phyloP scores from a whole-genome alignment of 2,888 invertebrate genomes.

The Drosophila merina region DNA sequence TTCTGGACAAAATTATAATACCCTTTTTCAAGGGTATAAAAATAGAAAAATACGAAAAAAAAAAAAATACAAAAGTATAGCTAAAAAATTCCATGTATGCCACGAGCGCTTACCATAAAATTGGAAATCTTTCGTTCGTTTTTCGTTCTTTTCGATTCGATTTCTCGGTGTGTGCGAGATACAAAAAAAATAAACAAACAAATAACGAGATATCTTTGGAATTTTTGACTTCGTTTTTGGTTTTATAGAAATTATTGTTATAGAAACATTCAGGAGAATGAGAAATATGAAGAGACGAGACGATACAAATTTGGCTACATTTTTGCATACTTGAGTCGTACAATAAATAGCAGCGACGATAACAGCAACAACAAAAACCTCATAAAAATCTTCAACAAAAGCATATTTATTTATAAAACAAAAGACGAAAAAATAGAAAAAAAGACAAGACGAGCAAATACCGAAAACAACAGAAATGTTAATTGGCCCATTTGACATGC shows the following conservation, averaged over 20 bases:
- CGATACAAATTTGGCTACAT: slow-evolving; percentile 45
- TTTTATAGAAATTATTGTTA: slow-evolving; percentile 61
- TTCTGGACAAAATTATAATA: too few relatives aligned
- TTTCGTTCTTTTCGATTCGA: slow-evolving; percentile 8
- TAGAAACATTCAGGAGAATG: slow-evolving; percentile 38
- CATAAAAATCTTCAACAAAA: slow-evolving; percentile 62
- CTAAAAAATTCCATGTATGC: slow-evolving; percentile 64
- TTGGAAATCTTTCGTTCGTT: slow-evolving; percentile 71
- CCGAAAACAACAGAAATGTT: slow-evolving; percentile 76
- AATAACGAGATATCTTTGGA: slow-evolving; percentile 47
- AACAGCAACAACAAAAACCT: slow-evolving; percentile 1
- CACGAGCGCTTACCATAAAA: slow-evolving; percentile 76
- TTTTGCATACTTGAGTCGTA: slow-evolving; percentile 61
- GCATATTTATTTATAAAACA: slow-evolving; percentile 75
- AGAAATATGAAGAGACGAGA: slow-evolving; percentile 26
- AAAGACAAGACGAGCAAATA: slow-evolving; percentile 51
- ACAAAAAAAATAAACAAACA: slow-evolving; percentile 64
- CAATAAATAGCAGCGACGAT: slow-evolving; percentile 4
- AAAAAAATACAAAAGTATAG: slow-evolving; percentile 6
- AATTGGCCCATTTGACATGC: slow-evolving; percentile 80
- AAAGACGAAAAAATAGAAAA: slow-evolving; percentile 45
- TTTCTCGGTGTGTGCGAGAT: slow-evolving; percentile 22
- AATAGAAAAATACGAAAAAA: slow-evolving; percentile 9
- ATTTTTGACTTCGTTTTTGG: slow-evolving; percentile 48
- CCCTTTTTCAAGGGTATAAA: too few relatives aligned